Evolutionary conservation across 2,888 invertebrate genomes (phyloP).

Genomic region (Pandemis cinnamomeana): DNA sequence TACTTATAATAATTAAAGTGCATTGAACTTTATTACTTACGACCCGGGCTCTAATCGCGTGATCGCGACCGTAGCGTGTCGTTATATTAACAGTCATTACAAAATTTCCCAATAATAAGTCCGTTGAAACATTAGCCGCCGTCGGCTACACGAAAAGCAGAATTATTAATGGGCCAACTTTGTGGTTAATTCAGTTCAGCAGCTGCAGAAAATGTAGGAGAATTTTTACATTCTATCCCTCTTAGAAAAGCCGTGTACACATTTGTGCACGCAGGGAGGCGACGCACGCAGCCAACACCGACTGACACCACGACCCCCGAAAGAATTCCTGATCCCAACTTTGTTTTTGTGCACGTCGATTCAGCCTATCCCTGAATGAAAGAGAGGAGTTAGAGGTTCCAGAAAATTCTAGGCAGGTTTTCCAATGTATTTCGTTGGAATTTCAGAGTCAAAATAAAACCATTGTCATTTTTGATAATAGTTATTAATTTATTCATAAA

Average conservation of each 20-base stretch:
- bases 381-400: neutral
- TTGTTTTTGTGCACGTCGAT: neutral
- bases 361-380: neutral
- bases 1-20: slow-evolving; percentile 48
- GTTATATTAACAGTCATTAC: slow-evolving; percentile 80
- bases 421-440: too few species aligned
- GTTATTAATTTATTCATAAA: too few species aligned
- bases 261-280: slow-evolving; percentile 4
- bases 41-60: slow-evolving; percentile 66
- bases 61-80: slow-evolving; percentile 69
- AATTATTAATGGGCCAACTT: slow-evolving; percentile 80
- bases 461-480: too few species aligned
- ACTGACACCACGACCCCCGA: slow-evolving; percentile 29
- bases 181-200: slow-evolving; percentile 68
- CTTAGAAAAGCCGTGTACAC: slow-evolving; percentile 38
- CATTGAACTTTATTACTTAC: slow-evolving; percentile 63
- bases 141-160: slow-evolving; percentile 74
- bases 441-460: too few species aligned
- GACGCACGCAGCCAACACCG: slow-evolving; percentile 37
- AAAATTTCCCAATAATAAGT: slow-evolving; percentile 81
- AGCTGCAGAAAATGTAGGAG: slow-evolving; percentile 72
- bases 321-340: slow-evolving; percentile 20
- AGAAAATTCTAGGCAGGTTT: too few species aligned
- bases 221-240: slow-evolving; percentile 62
- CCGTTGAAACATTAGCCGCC: slow-evolving; percentile 72